Evolutionary conservation across 2,113 vertebrate genomes (phyloP).

Genomic region (Aepyceros melampus): DNA sequence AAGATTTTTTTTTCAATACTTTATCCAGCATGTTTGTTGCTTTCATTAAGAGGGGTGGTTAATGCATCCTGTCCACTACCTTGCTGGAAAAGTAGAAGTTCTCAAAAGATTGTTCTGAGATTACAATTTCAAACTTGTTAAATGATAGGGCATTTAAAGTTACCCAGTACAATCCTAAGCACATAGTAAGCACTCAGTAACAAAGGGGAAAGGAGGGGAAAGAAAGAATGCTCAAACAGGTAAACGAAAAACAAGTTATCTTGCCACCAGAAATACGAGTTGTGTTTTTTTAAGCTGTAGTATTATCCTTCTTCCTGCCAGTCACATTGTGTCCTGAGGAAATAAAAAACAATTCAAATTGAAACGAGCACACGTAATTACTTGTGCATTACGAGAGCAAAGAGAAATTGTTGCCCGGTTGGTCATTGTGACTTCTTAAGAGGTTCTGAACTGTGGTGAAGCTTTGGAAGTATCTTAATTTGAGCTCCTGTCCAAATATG

Average conservation of each 20-base stretch:
- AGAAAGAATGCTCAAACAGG: neutral
- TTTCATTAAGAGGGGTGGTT: neutral
- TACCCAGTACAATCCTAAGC: neutral
- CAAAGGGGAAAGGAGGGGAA: neutral
- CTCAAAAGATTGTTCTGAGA: neutral
- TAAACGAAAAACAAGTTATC: neutral
- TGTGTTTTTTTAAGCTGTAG: neutral
- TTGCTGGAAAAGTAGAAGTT: neutral
- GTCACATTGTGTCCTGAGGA: neutral
- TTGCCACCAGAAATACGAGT: neutral
- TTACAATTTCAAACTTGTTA: neutral
- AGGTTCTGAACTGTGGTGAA: neutral
- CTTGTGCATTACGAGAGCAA: neutral
- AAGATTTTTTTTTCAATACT: neutral
- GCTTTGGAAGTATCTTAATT: neutral
- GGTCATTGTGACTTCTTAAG: neutral
- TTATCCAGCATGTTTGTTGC: neutral
- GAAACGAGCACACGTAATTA: neutral
- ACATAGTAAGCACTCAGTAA: neutral
- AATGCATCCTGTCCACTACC: neutral
- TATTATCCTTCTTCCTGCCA: neutral
- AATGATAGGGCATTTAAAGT: neutral
- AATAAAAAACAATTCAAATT: neutral
- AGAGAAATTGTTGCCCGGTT: neutral
- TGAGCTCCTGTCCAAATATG: neutral